These are phyloP conservation scores for Tethya wilhelma DNA, from an alignment of 37 sponge, comb jelly and placozoan genomes.

Conservation along the genomic window DNA sequence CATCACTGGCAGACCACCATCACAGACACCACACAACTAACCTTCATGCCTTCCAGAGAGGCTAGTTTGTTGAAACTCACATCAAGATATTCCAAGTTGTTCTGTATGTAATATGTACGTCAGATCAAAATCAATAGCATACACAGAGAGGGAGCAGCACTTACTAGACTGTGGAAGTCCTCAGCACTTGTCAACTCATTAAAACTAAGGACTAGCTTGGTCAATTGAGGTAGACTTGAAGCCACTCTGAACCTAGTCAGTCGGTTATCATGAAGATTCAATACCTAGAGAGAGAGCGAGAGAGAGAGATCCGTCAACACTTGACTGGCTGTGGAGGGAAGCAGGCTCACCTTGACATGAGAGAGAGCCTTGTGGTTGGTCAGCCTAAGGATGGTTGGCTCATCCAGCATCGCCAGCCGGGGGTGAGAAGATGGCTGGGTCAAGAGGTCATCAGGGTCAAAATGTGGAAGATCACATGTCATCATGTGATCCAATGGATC, in stretches of 20 bases:
- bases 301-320: too few species aligned
- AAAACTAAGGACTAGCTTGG: constrained; percentile 50
- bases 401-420: constrained; percentile 45
- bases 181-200: constrained; percentile 68
- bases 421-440: background rate
- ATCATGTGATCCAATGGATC: too few species aligned
- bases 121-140: too few species aligned
- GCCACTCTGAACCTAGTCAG: constrained; percentile 65
- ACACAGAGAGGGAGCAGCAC: too few species aligned
- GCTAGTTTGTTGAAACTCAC: constrained; percentile 79
- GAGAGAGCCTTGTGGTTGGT: background rate
- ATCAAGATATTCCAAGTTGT: constrained; percentile 65
- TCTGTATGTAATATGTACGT: constrained; percentile 15
- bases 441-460: too few species aligned
- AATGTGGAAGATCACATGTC: too few species aligned
- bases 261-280: constrained; percentile 66
- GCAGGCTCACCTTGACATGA: constrained; percentile 18
- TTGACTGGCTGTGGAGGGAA: constrained; percentile 2
- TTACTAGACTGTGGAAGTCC: constrained; percentile 71
- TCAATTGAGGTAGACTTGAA: constrained; percentile 44
- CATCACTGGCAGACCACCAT: background rate
- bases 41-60: constrained; percentile 83
- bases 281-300: constrained; percentile 24
- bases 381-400: constrained; percentile 18
- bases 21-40: background rate